phyloP scores from a whole-genome alignment of 2,113 vertebrate genomes.

The Sprattus sprattus region DNA sequence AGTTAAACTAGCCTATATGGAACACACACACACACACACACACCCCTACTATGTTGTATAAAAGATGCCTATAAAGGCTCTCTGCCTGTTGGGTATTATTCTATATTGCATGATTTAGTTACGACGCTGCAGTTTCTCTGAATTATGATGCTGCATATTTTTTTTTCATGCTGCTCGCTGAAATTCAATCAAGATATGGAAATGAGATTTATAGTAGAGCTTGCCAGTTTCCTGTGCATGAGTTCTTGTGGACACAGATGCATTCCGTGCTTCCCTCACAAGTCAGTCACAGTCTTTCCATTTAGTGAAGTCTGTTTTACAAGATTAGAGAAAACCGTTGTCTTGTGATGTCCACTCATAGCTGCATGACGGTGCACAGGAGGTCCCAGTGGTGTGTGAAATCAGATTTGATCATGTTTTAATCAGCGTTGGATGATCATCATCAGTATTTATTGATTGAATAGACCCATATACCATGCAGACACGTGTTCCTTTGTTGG shows the following conservation, averaged over 20 bases:
- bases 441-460: not conserved
- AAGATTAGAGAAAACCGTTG: not conserved
- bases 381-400: not conserved
- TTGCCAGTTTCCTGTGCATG: not conserved
- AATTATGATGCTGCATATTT: constrained; percentile 6
- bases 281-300: not conserved
- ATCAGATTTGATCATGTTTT: not conserved
- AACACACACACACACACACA: not conserved
- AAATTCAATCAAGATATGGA: constrained; percentile 20
- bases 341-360: not conserved
- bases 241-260: not conserved
- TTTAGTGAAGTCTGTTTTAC: not conserved
- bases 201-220: not conserved
- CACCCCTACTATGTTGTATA: not conserved
- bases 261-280: not conserved
- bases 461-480: not conserved
- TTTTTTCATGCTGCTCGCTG: not conserved
- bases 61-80: not conserved
- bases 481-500: not conserved
- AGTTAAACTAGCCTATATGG: not conserved
- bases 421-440: not conserved
- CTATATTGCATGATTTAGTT: not conserved
- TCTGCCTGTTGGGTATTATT: not conserved
- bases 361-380: not conserved
- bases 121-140: not conserved